Conservation (phyloP, 2,888 invertebrate genomes). For the Eupithecia tripunctaria region DNA sequence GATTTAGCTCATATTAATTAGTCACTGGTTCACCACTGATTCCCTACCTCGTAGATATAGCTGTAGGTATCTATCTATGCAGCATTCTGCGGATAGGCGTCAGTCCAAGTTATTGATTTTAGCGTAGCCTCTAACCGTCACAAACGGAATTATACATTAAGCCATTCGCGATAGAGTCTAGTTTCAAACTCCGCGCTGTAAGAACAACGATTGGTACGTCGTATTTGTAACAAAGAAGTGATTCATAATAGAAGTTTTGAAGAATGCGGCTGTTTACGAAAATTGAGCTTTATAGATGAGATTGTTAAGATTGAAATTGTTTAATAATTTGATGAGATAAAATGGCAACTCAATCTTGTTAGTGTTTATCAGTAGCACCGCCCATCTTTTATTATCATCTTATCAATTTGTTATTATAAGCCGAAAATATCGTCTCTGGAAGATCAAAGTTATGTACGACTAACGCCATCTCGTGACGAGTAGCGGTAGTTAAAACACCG, state of each 20-base stretch:
- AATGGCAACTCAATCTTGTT: conserved; percentile 22
- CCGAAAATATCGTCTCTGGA: conserved; percentile 13
- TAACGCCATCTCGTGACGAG: conserved; percentile 61
- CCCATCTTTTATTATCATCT: no score
- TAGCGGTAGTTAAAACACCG: conserved; percentile 47
- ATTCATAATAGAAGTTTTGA: conserved; percentile 52
- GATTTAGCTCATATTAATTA: conserved; percentile 11
- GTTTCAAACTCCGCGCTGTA: conserved; percentile 20
- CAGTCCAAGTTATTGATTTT: conserved; percentile 59
- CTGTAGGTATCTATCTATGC: conserved; percentile 36
- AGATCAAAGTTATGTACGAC: neutral
- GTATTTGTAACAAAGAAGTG: conserved; percentile 62
- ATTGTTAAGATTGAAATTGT: conserved; percentile 7
- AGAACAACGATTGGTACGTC: conserved; percentile 44
- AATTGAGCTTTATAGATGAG: conserved; percentile 31
- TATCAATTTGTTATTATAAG: conserved; percentile 7
- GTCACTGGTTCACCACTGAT: neutral
- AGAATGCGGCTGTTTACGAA: conserved; percentile 35
- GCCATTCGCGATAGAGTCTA: conserved; percentile 37
- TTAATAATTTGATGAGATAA: neutral
- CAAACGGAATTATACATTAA: conserved; percentile 41
- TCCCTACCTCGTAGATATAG: neutral
- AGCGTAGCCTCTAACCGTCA: conserved; percentile 50
- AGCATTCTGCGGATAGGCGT: conserved; percentile 49
- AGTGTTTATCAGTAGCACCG: conserved; percentile 30